Evolutionary conservation across 1,140 invertebrate species (phyloP), one percentile per base, ranked within the genome.

Genomic region (Cataglyphis hispanica): DNA sequence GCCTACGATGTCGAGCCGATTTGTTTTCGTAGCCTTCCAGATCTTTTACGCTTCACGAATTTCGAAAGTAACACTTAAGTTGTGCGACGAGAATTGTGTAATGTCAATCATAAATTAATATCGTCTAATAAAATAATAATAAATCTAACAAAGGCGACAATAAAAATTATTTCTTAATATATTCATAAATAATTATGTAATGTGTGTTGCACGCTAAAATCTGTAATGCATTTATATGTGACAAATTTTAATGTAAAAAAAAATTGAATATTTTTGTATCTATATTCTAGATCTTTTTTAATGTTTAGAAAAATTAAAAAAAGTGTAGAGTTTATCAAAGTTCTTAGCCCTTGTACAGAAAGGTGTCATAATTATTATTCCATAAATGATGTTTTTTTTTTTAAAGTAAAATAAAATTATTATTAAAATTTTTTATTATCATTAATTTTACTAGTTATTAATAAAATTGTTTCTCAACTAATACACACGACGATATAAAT

Each of bases 111-210:
- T 90, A 88, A 88, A 25, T n/a, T n/a, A n/a, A n/a, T 50, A 34
- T 0, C 22, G 67, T 34, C 25, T 76, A 85, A 85, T 92, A 89
- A 92, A 93, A 87, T 84, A 76, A 89, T 81, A 86, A 86, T 90
- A 77, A 72, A 89, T 93, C 88, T 92, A 93, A 92, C 88, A 90
- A 84, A 76, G 63, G 70, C 89, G 90, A 76, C 91, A 92, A 56
- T 3, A 72, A 34, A 91, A 89, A 88, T 87, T 90, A 90, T 16
- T 67, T 76, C 63, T 78, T 67, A 37, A 67, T 31, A 56, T 7
- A 25, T 56, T 78, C 3, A 56, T 69, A 40, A 19, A 64, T 16
- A 46, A 31, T 22, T 34, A n/a, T 56, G 16, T 56, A 63, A 16
- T 11, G 43, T 13, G 46, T 6, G 2, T 22, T 58, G n/a, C 4